These are phyloP conservation scores for Limosa lapponica DNA, from an alignment of 2,797 vertebrate genomes.

Conservation along the genomic window DNA sequence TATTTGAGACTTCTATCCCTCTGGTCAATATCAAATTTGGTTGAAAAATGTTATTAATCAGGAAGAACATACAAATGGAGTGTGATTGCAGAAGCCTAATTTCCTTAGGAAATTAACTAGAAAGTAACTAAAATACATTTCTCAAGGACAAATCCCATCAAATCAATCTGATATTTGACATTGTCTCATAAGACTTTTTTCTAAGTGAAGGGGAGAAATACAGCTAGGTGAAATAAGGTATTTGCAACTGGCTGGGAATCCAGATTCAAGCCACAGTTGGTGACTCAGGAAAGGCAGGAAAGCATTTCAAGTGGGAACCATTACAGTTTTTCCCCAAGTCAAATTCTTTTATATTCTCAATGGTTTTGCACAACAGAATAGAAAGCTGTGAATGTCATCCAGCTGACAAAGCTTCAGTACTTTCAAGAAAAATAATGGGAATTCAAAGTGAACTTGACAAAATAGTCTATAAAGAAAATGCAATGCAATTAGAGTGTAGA, in stretches of 20 bases:
- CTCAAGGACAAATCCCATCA: slow-evolving; percentile 13
- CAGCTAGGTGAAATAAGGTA: neutral
- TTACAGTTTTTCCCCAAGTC: neutral
- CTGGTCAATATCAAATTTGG: slow-evolving; percentile 48
- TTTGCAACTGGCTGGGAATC: neutral
- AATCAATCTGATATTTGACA: slow-evolving; percentile 2
- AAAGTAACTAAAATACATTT: slow-evolving; percentile 17
- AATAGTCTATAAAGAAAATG: neutral
- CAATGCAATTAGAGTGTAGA: neutral
- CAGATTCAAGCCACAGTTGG: neutral
- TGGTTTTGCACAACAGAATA: neutral
- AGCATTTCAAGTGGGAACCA: neutral
- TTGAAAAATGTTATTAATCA: slow-evolving; percentile 59
- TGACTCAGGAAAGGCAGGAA: neutral
- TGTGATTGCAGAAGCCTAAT: slow-evolving; percentile 22
- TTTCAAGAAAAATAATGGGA: neutral
- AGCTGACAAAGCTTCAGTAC: neutral
- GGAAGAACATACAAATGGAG: slow-evolving; percentile 9
- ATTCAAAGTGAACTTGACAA: neutral
- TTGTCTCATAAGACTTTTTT: neutral
- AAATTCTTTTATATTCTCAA: neutral
- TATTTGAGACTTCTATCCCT: slow-evolving; percentile 30
- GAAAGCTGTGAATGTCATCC: neutral
- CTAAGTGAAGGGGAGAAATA: neutral
- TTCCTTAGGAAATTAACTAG: slow-evolving; percentile 41